Conservation (phyloP, 2,113 vertebrate genomes). For the Gallinago paraguaiae region DNA sequence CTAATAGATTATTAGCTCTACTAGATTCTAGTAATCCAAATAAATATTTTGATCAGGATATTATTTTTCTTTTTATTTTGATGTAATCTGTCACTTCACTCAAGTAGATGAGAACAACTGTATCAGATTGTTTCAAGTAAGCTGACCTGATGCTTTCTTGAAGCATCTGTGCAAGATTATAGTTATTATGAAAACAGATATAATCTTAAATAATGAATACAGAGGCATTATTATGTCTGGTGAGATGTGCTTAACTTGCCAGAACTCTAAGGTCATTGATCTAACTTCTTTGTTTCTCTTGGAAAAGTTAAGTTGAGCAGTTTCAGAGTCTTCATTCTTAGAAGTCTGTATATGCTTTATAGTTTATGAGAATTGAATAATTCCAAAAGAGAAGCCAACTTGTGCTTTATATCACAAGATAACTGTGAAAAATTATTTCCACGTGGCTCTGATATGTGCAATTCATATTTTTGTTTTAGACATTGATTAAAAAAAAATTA, state of each 20-base stretch:
- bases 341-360: not conserved
- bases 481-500: not conserved
- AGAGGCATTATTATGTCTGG: not conserved
- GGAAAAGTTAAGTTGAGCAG: not conserved
- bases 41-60: not conserved
- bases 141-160: not conserved
- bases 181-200: not conserved
- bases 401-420: not conserved
- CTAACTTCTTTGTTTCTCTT: not conserved
- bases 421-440: not conserved
- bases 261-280: not conserved
- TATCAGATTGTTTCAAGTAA: not conserved
- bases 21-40: not conserved
- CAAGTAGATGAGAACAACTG: not conserved
- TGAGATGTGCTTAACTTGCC: not conserved
- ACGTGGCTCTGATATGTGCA: not conserved
- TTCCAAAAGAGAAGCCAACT: not conserved
- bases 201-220: not conserved
- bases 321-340: not conserved
- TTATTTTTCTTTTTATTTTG: not conserved
- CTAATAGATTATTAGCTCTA: not conserved
- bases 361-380: not conserved
- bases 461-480: not conserved
- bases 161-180: not conserved
- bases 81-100: not conserved